Conservation (phyloP, 2,888 invertebrate species). For the Encarsia formosa region DNA sequence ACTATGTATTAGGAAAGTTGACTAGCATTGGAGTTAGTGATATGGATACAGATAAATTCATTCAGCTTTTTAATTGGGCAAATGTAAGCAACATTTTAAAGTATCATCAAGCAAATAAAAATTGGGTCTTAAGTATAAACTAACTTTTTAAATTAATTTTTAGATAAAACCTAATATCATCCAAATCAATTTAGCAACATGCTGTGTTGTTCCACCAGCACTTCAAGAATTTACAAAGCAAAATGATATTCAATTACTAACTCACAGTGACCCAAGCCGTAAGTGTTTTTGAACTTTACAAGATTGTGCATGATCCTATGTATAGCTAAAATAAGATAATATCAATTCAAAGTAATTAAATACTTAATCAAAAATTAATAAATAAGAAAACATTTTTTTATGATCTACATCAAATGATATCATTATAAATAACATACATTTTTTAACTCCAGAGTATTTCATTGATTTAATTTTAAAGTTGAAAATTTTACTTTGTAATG, state of each 20-base stretch:
- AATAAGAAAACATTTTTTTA: too few species aligned
- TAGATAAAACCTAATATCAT: slow-evolving; percentile 79
- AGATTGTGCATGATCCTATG: neutral
- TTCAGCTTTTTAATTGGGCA: slow-evolving; percentile 72
- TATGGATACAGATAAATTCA: slow-evolving; percentile 77
- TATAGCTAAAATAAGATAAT: too few species aligned
- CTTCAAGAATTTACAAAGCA: slow-evolving; percentile 86
- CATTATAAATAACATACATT: slow-evolving; percentile 9
- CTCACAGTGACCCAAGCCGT: slow-evolving; percentile 93
- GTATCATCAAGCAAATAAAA: neutral
- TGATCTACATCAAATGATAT: too few species aligned
- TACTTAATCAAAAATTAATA: too few species aligned
- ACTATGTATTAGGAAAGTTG: slow-evolving; percentile 63
- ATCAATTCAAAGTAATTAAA: too few species aligned
- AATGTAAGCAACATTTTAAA: slow-evolving; percentile 50
- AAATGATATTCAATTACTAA: slow-evolving; percentile 87
- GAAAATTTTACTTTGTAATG: slow-evolving; percentile 19
- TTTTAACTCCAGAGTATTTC: slow-evolving; percentile 3
- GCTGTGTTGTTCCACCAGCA: slow-evolving; percentile 90
- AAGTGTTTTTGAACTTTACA: slow-evolving; percentile 36
- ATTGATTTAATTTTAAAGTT: too few species aligned
- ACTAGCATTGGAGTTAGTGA: slow-evolving; percentile 76
- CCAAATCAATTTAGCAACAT: slow-evolving; percentile 88
- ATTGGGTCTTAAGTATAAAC: neutral
- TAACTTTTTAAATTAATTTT: slow-evolving; percentile 25